Conservation (phyloP, 2,888 invertebrate species). For the Agrilus biguttatus region DNA sequence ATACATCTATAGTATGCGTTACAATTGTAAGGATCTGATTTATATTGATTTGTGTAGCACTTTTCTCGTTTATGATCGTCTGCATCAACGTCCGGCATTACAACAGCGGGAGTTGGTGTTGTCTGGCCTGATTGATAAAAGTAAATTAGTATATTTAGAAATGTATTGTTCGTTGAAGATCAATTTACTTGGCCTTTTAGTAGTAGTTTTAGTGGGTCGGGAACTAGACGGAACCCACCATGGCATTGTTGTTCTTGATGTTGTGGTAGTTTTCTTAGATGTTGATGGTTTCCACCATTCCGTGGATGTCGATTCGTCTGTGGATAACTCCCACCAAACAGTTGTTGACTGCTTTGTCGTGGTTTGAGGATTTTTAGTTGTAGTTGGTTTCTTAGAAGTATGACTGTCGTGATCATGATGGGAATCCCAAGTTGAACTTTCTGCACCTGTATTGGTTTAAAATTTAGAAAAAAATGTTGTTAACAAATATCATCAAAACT, state of each 20-base stretch:
- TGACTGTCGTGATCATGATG: conserved; percentile 8
- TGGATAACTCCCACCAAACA: too few relatives aligned
- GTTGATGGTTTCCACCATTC: neutral
- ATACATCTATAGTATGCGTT: conserved; percentile 65
- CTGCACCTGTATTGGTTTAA: too few relatives aligned
- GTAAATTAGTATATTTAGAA: conserved; percentile 3
- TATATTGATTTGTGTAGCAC: conserved; percentile 34
- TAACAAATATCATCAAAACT: too few relatives aligned
- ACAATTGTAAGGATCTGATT: conserved; percentile 53
- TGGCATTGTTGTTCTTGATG: conserved; percentile 12
- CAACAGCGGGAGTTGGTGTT: conserved; percentile 30
- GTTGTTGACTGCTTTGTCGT: conserved; percentile 15
- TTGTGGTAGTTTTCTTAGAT: conserved; percentile 10
- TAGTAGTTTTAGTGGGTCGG: conserved; percentile 11
- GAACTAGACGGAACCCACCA: conserved; percentile 11
- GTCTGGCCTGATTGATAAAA: conserved; percentile 18
- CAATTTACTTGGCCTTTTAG: conserved; percentile 6
- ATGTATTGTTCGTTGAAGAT: neutral
- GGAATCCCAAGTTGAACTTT: neutral
- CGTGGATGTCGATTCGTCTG: conserved; percentile 9
- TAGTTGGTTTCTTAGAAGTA: conserved; percentile 16
- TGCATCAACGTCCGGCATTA: conserved; percentile 31
- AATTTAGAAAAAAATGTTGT: too few relatives aligned
- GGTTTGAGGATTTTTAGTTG: conserved; percentile 5
- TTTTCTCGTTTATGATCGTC: conserved; percentile 22